Percentiles rank a stretch among this genome's conserved stretches.
Conservation (phyloP, 2,888 invertebrate genomes). For the Lutraria lutraria region DNA sequence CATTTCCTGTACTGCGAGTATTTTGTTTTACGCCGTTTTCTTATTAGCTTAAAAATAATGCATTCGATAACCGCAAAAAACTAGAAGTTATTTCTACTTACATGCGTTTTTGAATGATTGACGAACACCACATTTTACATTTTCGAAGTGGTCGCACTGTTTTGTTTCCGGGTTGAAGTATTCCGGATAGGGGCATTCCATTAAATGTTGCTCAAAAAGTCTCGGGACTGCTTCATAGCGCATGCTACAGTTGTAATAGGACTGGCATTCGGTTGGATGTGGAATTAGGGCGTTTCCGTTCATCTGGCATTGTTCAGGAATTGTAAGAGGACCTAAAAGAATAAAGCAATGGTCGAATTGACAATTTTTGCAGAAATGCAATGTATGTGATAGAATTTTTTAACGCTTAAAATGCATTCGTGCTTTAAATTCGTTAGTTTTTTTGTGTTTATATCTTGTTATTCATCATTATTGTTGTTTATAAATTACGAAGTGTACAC, state of each 20-base stretch:
- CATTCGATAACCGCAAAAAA: neutral
- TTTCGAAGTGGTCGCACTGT: constrained; percentile 77
- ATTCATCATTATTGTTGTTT: too few relatives aligned
- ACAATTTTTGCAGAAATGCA: too few relatives aligned
- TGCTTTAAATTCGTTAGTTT: too few relatives aligned
- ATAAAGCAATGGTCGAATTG: neutral
- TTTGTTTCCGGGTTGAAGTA: constrained; percentile 74
- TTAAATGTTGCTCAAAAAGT: constrained; percentile 70
- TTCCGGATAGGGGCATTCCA: constrained; percentile 80
- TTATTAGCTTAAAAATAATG: neutral
- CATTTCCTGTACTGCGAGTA: too few relatives aligned
- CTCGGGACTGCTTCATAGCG: constrained; percentile 55
- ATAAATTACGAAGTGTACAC: too few relatives aligned
- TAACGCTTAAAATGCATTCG: too few relatives aligned
- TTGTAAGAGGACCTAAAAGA: constrained; percentile 58
- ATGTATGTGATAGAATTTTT: too few relatives aligned
- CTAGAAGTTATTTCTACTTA: constrained; percentile 39
- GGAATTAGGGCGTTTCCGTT: constrained; percentile 60
- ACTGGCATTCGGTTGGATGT: constrained; percentile 80
- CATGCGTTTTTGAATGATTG: constrained; percentile 66
- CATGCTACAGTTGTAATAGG: constrained; percentile 79
- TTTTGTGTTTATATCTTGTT: too few relatives aligned
- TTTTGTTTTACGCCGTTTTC: too few relatives aligned
- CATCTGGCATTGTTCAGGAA: constrained; percentile 63
- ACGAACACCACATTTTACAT: constrained; percentile 77